Evolutionary conservation across 1,140 invertebrate species (phyloP).

Genomic region (Artemia franciscana): DNA sequence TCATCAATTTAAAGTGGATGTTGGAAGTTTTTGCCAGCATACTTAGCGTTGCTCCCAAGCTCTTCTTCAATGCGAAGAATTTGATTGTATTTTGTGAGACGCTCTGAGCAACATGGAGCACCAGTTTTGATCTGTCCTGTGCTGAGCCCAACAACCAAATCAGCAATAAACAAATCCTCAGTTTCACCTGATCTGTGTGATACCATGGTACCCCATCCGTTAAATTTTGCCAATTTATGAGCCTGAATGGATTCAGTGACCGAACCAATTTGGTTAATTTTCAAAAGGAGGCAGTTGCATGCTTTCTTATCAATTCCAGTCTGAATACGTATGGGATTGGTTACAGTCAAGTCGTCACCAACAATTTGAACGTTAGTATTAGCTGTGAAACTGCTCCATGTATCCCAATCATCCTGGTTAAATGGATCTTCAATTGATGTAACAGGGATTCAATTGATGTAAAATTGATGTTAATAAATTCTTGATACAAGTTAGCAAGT

Average conservation of each 20-base stretch:
- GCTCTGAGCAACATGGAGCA: slow-evolving; percentile 91
- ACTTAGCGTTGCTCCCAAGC: slow-evolving; percentile 70
- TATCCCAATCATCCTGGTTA: slow-evolving; percentile 90
- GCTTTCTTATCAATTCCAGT: slow-evolving; percentile 92
- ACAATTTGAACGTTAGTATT: slow-evolving; percentile 63
- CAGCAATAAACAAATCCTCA: slow-evolving; percentile 97
- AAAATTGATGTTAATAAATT: slow-evolving; percentile 74
- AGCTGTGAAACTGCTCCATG: slow-evolving; percentile 59
- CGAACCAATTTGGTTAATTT: slow-evolving; percentile 96
- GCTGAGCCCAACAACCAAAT: slow-evolving; percentile 28
- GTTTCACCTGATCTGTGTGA: slow-evolving; percentile 95
- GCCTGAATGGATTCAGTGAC: slow-evolving; percentile 93
- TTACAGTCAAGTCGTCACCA: slow-evolving; percentile 91
- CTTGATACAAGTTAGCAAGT: slow-evolving; percentile 62
- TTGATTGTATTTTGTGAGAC: slow-evolving; percentile 97
- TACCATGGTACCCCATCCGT: slow-evolving; percentile 89
- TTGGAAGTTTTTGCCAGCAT: slow-evolving; percentile 84
- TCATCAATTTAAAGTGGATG: slow-evolving; percentile 29
- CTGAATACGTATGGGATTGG: slow-evolving; percentile 79
- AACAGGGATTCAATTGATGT: slow-evolving; percentile 84
- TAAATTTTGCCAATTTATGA: slow-evolving; percentile 72
- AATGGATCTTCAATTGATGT: slow-evolving; percentile 97
- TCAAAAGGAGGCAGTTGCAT: slow-evolving; percentile 88
- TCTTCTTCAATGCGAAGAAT: slow-evolving; percentile 96
- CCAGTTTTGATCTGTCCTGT: slow-evolving; percentile 69